A percentile compares a stretch with the other conserved stretches of the same genome.
phyloP scores from a whole-genome alignment of 2,113 vertebrate genomes.

The Girardinichthys multiradiatus region DNA sequence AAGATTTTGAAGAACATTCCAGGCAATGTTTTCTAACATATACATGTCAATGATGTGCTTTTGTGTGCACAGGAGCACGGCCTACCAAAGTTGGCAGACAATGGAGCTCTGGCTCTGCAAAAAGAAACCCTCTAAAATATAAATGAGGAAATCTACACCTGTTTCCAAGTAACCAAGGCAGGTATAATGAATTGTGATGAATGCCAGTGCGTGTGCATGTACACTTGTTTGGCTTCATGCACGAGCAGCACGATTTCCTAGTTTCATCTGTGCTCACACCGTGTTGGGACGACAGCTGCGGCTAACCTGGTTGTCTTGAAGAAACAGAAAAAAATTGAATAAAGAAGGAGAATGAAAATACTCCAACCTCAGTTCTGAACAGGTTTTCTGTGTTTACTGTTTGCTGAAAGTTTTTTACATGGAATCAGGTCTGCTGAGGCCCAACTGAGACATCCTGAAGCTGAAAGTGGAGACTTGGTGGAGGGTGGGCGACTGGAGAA shows the following conservation, averaged over 20 bases:
- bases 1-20: background rate
- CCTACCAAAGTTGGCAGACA: slow-evolving; percentile 64
- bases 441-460: slow-evolving; percentile 48
- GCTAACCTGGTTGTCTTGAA: slow-evolving; percentile 16
- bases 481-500: slow-evolving; percentile 43
- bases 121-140: slow-evolving; percentile 79
- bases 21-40: background rate
- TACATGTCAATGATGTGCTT: slow-evolving; percentile 6
- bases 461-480: slow-evolving; percentile 40
- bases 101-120: slow-evolving; percentile 70
- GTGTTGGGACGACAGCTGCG: slow-evolving; percentile 44
- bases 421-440: slow-evolving; percentile 26
- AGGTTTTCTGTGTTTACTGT: background rate
- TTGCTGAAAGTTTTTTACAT: slow-evolving; percentile 38
- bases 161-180: slow-evolving; percentile 84
- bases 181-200: slow-evolving; percentile 66
- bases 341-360: slow-evolving; percentile 46
- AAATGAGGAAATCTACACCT: slow-evolving; percentile 83
- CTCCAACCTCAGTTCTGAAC: slow-evolving; percentile 29
- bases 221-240: slow-evolving; percentile 16
- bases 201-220: slow-evolving; percentile 23
- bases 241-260: slow-evolving; percentile 42
- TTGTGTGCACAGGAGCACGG: slow-evolving; percentile 47
- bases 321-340: slow-evolving; percentile 17
- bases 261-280: slow-evolving; percentile 55